phyloP scores from a whole-genome alignment of 2,888 invertebrate species.

The Taphrorychus bicolor region DNA sequence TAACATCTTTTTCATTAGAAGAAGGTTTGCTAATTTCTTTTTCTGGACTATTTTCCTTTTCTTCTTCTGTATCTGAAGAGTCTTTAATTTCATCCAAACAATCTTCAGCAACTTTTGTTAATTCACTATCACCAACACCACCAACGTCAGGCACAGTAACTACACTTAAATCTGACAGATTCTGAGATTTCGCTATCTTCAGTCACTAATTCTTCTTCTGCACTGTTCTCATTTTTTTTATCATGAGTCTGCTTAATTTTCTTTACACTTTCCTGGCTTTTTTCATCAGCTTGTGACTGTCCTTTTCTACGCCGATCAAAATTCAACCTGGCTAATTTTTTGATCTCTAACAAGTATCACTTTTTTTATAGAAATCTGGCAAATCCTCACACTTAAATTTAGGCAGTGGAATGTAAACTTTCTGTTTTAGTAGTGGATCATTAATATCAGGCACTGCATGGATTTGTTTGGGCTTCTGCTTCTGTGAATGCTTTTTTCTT shows the following conservation, averaged over 20 bases:
- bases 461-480: background rate
- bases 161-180: background rate
- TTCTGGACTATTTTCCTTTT: too few relatives aligned
- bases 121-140: background rate
- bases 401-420: conserved; percentile 50
- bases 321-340: background rate
- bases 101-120: background rate
- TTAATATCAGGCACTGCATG: conserved; percentile 24
- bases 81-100: too few relatives aligned
- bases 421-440: conserved; percentile 47
- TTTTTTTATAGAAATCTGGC: conserved; percentile 50
- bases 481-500: conserved; percentile 13
- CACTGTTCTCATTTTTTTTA: background rate
- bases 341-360: conserved; percentile 45
- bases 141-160: conserved; percentile 47
- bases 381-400: conserved; percentile 50
- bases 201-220: background rate
- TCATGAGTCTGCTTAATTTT: conserved; percentile 23
- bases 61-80: too few relatives aligned
- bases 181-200: background rate
- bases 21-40: background rate
- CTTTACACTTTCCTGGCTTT: background rate
- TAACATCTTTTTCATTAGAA: background rate
- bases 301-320: background rate
- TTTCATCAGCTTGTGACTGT: background rate